Evolutionary conservation across 2,797 vertebrate genomes (phyloP).

Genomic region (Melopsittacus undulatus): DNA sequence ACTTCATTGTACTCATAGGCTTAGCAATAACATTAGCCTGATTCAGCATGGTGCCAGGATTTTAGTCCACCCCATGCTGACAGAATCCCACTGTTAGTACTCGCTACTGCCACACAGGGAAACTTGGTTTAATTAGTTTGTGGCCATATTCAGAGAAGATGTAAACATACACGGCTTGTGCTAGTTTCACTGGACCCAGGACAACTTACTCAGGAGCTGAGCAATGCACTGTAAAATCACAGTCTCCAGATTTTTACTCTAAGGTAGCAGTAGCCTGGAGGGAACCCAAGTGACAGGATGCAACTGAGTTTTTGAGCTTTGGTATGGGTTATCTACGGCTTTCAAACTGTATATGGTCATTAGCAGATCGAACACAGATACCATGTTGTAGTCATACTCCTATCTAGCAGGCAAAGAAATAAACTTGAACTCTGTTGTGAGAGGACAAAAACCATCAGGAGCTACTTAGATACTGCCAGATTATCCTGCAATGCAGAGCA

Average conservation of each 20-base stretch:
- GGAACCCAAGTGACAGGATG: neutral
- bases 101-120: neutral
- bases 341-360: neutral
- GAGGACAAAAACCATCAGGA: neutral
- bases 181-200: neutral
- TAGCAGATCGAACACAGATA: fast-evolving
- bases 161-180: neutral
- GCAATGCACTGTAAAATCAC: neutral
- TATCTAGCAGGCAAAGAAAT: neutral
- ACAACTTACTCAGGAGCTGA: neutral
- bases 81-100: neutral
- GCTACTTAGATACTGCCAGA: neutral
- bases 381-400: fast-evolving
- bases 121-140: neutral
- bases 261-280: neutral
- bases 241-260: neutral
- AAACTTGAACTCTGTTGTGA: neutral
- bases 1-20: neutral
- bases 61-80: neutral
- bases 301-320: neutral
- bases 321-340: neutral
- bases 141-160: neutral
- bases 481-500: neutral
- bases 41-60: neutral
- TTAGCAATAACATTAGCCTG: neutral